phyloP scores from a whole-genome alignment of 2,113 vertebrate genomes.

The Larimichthys crocea region DNA sequence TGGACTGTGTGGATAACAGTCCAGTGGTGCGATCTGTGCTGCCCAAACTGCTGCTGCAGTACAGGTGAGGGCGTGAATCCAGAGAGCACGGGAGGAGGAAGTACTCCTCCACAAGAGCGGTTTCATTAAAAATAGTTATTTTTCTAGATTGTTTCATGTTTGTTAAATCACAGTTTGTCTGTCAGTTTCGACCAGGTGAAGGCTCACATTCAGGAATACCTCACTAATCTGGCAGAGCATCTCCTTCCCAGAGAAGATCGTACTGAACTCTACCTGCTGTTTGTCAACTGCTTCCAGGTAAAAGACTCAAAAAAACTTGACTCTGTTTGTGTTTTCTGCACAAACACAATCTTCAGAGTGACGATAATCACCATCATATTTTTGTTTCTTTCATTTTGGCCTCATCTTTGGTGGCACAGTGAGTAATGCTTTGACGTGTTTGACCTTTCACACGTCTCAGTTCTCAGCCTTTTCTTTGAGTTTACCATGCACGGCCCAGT shows the following conservation, averaged over 20 bases:
- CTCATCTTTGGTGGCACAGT: background rate
- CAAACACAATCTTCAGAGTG: background rate
- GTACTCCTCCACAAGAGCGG: too few relatives aligned
- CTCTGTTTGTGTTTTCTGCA: background rate
- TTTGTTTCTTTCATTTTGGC: background rate
- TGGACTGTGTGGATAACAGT: constrained; percentile 83
- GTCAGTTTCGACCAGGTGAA: constrained; percentile 82
- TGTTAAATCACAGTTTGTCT: background rate
- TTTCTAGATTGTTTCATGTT: background rate
- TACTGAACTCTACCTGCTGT: constrained; percentile 82
- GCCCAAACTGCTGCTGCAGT: constrained; percentile 82
- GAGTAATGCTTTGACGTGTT: background rate
- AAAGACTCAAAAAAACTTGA: background rate
- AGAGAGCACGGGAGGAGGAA: too few relatives aligned
- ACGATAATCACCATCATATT: background rate
- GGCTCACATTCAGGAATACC: constrained; percentile 77
- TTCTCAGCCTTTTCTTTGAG: too few relatives aligned
- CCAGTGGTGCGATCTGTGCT: constrained; percentile 85
- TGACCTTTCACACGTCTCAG: background rate
- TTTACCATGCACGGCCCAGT: background rate
- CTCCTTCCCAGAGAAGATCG: constrained; percentile 71
- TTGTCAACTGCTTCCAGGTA: constrained; percentile 86
- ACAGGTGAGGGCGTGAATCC: constrained; percentile 73
- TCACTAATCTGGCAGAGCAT: constrained; percentile 77
- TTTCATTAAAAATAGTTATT: too few relatives aligned